A percentile compares a stretch with the other conserved stretches of the same genome.
These are phyloP conservation scores for Anastrepha obliqua DNA, from an alignment of 1,140 invertebrate species.

Conservation along the genomic window DNA sequence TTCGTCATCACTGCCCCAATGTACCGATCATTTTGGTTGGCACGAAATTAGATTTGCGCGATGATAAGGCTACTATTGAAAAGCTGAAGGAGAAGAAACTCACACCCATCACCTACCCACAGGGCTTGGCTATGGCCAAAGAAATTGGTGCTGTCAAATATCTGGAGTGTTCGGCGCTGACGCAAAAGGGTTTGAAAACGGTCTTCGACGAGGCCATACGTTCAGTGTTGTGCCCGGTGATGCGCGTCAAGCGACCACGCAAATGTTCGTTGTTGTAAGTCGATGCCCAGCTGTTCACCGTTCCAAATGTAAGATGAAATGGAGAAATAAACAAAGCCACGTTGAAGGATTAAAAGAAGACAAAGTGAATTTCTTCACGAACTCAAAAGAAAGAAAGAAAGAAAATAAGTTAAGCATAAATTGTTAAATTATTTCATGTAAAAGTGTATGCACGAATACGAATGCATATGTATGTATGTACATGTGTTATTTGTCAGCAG, in stretches of 20 bases:
- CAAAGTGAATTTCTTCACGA: too few relatives aligned
- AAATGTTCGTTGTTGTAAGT: slow-evolving; percentile 86
- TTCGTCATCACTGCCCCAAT: slow-evolving; percentile 91
- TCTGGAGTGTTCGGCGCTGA: slow-evolving; percentile 96
- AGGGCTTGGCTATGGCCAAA: slow-evolving; percentile 98
- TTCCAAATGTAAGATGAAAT: neutral
- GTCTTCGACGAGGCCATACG: slow-evolving; percentile 99
- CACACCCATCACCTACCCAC: slow-evolving; percentile 96
- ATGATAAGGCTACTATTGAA: slow-evolving; percentile 98
- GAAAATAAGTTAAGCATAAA: too few relatives aligned
- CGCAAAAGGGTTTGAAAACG: slow-evolving; percentile 99
- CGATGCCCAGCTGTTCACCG: neutral
- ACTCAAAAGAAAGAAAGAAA: too few relatives aligned
- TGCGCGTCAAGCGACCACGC: slow-evolving; percentile 82
- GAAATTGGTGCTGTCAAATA: slow-evolving; percentile 99
- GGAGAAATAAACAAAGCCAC: too few relatives aligned
- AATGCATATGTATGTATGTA: neutral
- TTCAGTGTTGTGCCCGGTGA: slow-evolving; percentile 94
- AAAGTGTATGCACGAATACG: neutral
- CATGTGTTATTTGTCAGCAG: neutral
- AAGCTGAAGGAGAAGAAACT: slow-evolving; percentile 98
- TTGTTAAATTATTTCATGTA: too few relatives aligned
- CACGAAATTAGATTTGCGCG: slow-evolving; percentile 94
- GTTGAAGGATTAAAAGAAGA: too few relatives aligned
- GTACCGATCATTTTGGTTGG: slow-evolving; percentile 93